phyloP scores from a whole-genome alignment of 2,888 invertebrate genomes.

The Embidobia sp. region DNA sequence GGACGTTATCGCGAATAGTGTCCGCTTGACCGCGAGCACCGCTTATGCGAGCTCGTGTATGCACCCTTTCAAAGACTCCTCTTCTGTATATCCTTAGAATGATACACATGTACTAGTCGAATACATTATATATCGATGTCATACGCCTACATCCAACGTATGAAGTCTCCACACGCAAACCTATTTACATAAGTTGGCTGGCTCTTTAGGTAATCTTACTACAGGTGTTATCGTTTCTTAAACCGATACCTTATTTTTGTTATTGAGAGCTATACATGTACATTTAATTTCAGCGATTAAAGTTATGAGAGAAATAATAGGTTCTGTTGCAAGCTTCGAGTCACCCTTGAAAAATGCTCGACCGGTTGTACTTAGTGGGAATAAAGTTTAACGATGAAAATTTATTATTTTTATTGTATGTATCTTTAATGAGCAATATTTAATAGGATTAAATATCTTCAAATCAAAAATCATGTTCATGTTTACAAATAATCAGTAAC shows the following conservation, averaged over 20 bases:
- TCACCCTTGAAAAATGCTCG: too few species aligned
- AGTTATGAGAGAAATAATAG: conserved; percentile 13
- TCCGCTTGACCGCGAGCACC: conserved; percentile 47
- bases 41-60: conserved; percentile 34
- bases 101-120: conserved; percentile 62
- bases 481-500: too few species aligned
- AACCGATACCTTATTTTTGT: conserved; percentile 43
- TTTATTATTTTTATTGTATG: too few species aligned
- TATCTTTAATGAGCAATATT: too few species aligned
- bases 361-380: too few species aligned
- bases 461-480: too few species aligned
- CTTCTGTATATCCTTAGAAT: conserved; percentile 57
- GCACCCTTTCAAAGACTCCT: conserved; percentile 53
- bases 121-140: conserved; percentile 71
- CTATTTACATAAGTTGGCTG: conserved; percentile 73
- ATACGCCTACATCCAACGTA: conserved; percentile 68
- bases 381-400: too few species aligned
- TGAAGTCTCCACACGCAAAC: conserved; percentile 73
- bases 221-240: conserved; percentile 70
- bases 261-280: conserved; percentile 3
- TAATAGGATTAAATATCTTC: too few species aligned
- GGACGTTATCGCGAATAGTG: conserved; percentile 62
- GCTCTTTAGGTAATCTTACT: conserved; percentile 66
- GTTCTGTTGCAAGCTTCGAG: too few species aligned
- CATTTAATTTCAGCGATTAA: conserved; percentile 31